Evolutionary conservation across 2,797 vertebrate species (phyloP).

Genomic region (Poeciliopsis paucimaculata): DNA sequence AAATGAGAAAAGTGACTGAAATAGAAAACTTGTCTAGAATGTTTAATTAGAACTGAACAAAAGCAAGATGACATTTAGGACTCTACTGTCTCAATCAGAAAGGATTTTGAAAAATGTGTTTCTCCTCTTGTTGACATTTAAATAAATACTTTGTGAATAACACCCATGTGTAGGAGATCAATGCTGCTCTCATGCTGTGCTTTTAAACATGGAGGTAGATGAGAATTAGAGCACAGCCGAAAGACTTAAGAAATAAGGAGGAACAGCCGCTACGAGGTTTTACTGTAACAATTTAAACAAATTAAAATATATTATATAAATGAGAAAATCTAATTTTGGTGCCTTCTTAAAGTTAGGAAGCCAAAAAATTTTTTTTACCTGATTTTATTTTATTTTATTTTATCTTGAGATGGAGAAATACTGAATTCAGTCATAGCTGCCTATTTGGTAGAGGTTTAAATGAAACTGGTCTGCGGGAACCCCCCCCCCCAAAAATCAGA

Average conservation of each 20-base stretch:
- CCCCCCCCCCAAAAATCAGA: background rate
- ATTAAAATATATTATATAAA: background rate
- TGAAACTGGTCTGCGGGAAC: background rate
- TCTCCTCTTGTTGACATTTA: conserved; percentile 6
- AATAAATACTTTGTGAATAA: background rate
- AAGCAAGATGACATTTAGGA: background rate
- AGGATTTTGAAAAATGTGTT: background rate
- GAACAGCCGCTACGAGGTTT: background rate
- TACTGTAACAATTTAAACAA: background rate
- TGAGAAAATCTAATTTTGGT: background rate
- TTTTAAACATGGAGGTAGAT: background rate
- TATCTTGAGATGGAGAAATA: background rate
- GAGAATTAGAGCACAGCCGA: background rate
- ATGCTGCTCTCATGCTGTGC: background rate
- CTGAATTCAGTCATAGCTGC: background rate
- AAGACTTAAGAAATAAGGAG: background rate
- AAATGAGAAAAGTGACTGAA: background rate
- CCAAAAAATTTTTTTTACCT: background rate
- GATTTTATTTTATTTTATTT: background rate
- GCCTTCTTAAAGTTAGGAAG: background rate
- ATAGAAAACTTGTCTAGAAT: background rate
- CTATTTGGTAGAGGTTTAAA: background rate
- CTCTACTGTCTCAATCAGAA: background rate
- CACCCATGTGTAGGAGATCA: background rate
- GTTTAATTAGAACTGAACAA: background rate